A percentile compares a stretch with the other conserved stretches of the same genome.
These are phyloP conservation scores for Anas platyrhynchos DNA, from an alignment of 2,113 vertebrate genomes.

Conservation along the genomic window DNA sequence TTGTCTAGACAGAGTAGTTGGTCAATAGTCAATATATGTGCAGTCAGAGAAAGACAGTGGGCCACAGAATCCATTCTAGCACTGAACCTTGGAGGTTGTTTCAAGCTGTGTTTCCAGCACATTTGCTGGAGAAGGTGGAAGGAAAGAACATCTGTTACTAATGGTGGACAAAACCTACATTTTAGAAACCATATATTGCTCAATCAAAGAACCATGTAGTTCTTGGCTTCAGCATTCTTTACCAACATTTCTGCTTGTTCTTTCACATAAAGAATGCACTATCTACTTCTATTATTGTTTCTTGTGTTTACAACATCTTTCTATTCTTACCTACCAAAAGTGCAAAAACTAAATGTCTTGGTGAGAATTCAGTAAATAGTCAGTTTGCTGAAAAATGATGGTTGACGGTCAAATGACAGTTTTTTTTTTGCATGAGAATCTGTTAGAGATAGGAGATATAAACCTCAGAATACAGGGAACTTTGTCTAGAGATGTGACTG, in stretches of 20 bases:
- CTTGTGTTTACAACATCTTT: neutral
- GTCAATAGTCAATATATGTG: neutral
- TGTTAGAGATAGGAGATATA: neutral
- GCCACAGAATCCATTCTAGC: neutral
- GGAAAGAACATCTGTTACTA: neutral
- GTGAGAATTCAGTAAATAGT: neutral
- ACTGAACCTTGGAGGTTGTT: neutral
- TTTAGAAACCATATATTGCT: neutral
- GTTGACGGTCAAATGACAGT: too few species aligned
- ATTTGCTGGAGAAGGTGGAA: neutral
- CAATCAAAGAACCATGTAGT: neutral
- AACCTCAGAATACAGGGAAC: neutral
- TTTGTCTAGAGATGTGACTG: neutral
- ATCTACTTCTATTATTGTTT: neutral
- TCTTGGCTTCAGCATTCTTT: neutral
- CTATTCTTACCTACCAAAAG: neutral
- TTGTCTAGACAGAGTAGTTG: neutral
- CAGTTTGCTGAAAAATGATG: too few species aligned
- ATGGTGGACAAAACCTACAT: neutral
- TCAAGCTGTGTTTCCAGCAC: neutral
- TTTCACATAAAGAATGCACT: neutral
- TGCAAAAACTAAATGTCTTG: neutral
- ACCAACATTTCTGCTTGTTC: neutral
- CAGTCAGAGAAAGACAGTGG: neutral
- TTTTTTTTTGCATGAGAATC: neutral